Conservation (phyloP, 2,797 vertebrate species). For the Steatocranus sp. region DNA sequence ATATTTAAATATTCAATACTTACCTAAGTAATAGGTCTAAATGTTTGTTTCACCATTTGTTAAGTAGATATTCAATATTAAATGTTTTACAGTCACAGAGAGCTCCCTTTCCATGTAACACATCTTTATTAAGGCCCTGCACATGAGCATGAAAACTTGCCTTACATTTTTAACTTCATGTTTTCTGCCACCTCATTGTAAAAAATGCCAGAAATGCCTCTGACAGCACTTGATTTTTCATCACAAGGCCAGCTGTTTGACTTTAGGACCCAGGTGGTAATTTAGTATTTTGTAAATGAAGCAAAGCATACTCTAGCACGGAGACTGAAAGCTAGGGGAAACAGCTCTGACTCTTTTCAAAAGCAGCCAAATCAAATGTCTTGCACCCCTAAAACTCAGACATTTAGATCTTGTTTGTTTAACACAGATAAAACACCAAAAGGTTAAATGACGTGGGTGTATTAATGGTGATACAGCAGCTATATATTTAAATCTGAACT, state of each 20-base stretch:
- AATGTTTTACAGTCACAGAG: not conserved
- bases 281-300: not conserved
- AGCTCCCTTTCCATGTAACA: not conserved
- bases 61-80: not conserved
- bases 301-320: not conserved
- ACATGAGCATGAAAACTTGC: not conserved
- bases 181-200: not conserved
- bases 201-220: not conserved
- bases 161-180: not conserved
- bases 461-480: not conserved
- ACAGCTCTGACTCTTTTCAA: not conserved
- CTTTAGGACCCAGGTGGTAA: not conserved
- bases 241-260: not conserved
- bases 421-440: not conserved
- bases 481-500: not conserved
- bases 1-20: not conserved
- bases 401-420: not conserved
- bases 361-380: not conserved
- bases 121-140: not conserved
- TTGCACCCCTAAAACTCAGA: not conserved
- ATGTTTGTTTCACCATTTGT: not conserved
- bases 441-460: not conserved
- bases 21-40: not conserved
- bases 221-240: not conserved
- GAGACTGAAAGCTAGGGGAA: not conserved